Evolutionary conservation across 2,113 vertebrate genomes (phyloP), one percentile per base, ranked within the genome.

Genomic region (Motacilla alba): DNA sequence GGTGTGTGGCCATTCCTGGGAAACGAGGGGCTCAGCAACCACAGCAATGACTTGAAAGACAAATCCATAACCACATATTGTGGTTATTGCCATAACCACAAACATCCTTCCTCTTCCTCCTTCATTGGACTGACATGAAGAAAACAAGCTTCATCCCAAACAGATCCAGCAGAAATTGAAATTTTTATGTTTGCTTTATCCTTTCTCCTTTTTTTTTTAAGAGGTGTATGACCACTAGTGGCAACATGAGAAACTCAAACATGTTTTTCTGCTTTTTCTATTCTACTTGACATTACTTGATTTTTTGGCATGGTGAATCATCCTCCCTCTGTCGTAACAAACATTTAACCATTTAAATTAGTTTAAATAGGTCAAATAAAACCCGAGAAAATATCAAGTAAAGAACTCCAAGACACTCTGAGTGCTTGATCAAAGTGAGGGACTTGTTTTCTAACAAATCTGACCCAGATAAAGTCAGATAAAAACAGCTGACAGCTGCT

Each of bases 401-500:
- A 33, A 62, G 31, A 83, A 26, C 14, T 24, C 47, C n/a, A 73
- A 53, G 31, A 41, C 41, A 64, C 30, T 87, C 74, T 43, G 58
- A 81, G 27, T 3, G 0, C 27, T 52, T 75, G 13, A 44, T 79
- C 19, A 37, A 44, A 79, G 58, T 68, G 27, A 81, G 35, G 18
- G n/a, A 63, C 23, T 79, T 89, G 33, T 52, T 93, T 91, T 87
- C 44, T 82, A 89, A 52, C 44, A 94, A 43, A 60, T 18, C 16
- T 64, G 53, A 68, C 69, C 35, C 43, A 84, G 69, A 91, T 93
- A 78, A 91, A 56, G 19, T 47, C 35, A 35, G 35, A 35, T 35
- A 35, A 35, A 35, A 89, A 56, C 50, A 95, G 60, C 50, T 91
- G 81, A 64, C 87, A 87, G 41, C 60, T 95, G 56, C 43, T 72